These are phyloP conservation scores for Butastur rufipennis DNA, from an alignment of 2,113 vertebrate species.

Conservation along the genomic window DNA sequence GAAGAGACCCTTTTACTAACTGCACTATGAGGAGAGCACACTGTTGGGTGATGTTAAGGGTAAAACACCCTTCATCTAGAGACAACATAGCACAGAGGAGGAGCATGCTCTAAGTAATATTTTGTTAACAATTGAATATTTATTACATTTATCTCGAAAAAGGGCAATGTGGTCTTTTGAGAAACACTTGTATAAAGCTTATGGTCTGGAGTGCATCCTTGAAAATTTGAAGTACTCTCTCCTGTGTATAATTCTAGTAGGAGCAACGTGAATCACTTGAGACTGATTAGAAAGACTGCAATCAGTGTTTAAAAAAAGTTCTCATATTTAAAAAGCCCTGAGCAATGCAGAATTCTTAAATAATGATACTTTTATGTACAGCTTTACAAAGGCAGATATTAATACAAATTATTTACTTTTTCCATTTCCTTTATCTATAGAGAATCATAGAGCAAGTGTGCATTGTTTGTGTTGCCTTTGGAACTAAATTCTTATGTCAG, in stretches of 20 bases:
- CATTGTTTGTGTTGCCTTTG: background rate
- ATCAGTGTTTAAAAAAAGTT: background rate
- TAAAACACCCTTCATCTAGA: background rate
- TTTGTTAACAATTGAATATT: background rate
- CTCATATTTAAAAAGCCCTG: background rate
- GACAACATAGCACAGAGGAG: background rate
- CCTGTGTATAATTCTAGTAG: background rate
- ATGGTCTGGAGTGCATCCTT: background rate
- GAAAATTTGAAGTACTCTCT: background rate
- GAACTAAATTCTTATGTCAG: background rate
- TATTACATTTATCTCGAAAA: background rate
- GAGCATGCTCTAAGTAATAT: background rate
- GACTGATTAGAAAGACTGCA: background rate
- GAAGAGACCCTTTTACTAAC: background rate
- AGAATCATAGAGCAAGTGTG: background rate
- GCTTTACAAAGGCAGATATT: background rate
- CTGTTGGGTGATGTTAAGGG: background rate
- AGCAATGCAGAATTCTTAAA: background rate
- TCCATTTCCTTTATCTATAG: background rate
- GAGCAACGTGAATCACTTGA: background rate
- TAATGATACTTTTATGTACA: background rate
- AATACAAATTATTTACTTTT: background rate
- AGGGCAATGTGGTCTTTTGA: background rate
- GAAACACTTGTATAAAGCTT: background rate
- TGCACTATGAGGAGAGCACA: fast-evolving